Evolutionary conservation across 2,888 invertebrate species (phyloP).

Genomic region (Drosophila nr. fundita): DNA sequence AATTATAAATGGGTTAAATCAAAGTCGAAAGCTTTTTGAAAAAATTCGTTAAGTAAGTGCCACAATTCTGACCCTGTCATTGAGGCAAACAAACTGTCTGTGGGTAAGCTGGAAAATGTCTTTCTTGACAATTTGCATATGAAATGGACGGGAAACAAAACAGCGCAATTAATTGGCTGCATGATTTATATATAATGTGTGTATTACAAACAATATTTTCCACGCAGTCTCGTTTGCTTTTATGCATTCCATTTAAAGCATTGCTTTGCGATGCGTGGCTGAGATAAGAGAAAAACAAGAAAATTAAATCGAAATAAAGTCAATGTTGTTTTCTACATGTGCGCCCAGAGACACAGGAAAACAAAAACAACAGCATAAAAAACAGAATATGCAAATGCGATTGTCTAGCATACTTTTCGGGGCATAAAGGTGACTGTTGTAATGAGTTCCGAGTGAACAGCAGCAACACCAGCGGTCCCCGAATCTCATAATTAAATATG

Average conservation of each 20-base stretch:
- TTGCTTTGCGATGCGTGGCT: constrained; percentile 45
- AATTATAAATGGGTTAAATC: background rate
- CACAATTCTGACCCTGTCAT: background rate
- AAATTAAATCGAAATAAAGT: constrained; percentile 68
- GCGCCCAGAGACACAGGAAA: constrained; percentile 12
- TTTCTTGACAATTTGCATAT: constrained; percentile 55
- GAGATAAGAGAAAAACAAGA: constrained; percentile 60
- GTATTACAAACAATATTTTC: constrained; percentile 12
- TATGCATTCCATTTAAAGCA: constrained; percentile 54
- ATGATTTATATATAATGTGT: constrained; percentile 67
- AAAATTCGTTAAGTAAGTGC: background rate
- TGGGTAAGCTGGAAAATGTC: constrained; percentile 25
- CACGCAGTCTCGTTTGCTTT: constrained; percentile 23
- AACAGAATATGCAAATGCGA: constrained; percentile 70
- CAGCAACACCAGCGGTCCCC: constrained; percentile 1
- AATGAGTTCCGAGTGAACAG: constrained; percentile 25
- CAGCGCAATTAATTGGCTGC: constrained; percentile 65
- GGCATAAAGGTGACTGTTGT: constrained; percentile 22
- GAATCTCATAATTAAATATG: constrained; percentile 35
- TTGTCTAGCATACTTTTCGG: constrained; percentile 43
- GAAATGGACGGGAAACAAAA: constrained; percentile 46
- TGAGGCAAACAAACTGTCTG: background rate
- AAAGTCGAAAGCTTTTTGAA: background rate
- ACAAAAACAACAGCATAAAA: constrained; percentile 22
- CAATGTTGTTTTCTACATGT: constrained; percentile 35